Evolutionary conservation across 2,888 invertebrate genomes (phyloP), one percentile per base, ranked within the genome.

Genomic region (Lasioglossum leucozonium): DNA sequence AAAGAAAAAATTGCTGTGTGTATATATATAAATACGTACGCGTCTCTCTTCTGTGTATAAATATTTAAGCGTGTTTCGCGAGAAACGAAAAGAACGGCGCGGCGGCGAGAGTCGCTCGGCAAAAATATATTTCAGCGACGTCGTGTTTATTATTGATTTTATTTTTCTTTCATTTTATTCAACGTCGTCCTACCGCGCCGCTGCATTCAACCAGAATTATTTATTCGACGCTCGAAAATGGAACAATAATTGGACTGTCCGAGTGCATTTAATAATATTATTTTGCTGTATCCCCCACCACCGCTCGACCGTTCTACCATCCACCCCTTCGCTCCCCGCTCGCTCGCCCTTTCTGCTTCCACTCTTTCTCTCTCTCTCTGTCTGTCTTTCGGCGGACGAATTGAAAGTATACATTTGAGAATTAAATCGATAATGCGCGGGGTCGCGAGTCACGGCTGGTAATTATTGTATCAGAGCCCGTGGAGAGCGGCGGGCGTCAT

Each of bases 341-440:
- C 75, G 72, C 22, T 8, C 62, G 6, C 22, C n/a, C 40, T 26
- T 30, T 62, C 62, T 16, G 6, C 16, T 30, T 22, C 37, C 67
- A 40, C 47, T 42, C 37, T 34, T 10, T 75, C 67, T 44, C 47
- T 47, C 37, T 34, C 6, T 72, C 58, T 22, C 51, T 34, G 69
- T 77, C 72, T 42, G 65, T 72, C 10, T 80, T 80, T 84, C 74
- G 72, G 69, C 79, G 65, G 75, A 87, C 80, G 91, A 92, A 91
- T 92, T 91, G 90, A 92, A 92, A 91, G 88, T 92, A 90, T 90
- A 90, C 88, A 87, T 91, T 92, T 89, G 88, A 91, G 89, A 92
- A 90, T 91, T 88, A 91, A 93, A 93, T 93, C 93, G 91, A 93
- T 93, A 93, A 91, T 88, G 87, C 77, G 79, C 77, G 79, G 80